Conservation (phyloP, 2,113 vertebrate genomes). For the Lethenteron reissneri region DNA sequence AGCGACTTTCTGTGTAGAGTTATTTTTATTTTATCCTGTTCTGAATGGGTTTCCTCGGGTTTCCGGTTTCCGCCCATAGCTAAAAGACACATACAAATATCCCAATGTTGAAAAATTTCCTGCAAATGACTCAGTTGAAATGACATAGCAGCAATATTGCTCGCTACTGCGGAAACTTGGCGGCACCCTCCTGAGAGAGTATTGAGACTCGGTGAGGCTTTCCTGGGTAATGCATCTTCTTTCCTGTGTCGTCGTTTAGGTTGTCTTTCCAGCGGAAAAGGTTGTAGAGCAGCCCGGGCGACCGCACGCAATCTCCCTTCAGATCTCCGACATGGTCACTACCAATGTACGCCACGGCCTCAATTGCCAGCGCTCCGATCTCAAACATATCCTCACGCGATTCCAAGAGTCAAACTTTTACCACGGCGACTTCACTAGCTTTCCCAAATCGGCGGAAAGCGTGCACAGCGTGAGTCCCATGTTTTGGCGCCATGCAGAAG, state of each 20-base stretch:
- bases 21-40: too few relatives aligned
- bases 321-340: constrained; percentile 24
- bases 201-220: not conserved
- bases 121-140: not conserved
- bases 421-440: constrained; percentile 28
- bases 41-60: too few relatives aligned
- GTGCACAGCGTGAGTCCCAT: constrained; percentile 45
- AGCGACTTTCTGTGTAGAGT: too few relatives aligned
- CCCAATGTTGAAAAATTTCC: not conserved
- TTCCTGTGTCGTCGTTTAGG: constrained; percentile 18
- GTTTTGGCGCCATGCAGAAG: constrained; percentile 41
- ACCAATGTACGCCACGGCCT: constrained; percentile 65
- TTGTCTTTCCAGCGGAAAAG: constrained; percentile 58
- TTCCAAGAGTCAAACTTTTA: constrained; percentile 48
- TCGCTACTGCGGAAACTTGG: not conserved
- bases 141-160: not conserved
- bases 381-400: constrained; percentile 45
- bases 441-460: constrained; percentile 34
- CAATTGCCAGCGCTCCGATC: constrained; percentile 55
- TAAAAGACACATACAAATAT: not conserved
- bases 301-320: constrained; percentile 39
- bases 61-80: not conserved
- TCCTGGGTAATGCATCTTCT: not conserved
- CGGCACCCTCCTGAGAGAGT: not conserved
- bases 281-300: constrained; percentile 47